A percentile compares a stretch with the other conserved stretches of the same genome.
Conservation (phyloP, 1,140 invertebrate species). For the Zaprionus tsacasi region DNA sequence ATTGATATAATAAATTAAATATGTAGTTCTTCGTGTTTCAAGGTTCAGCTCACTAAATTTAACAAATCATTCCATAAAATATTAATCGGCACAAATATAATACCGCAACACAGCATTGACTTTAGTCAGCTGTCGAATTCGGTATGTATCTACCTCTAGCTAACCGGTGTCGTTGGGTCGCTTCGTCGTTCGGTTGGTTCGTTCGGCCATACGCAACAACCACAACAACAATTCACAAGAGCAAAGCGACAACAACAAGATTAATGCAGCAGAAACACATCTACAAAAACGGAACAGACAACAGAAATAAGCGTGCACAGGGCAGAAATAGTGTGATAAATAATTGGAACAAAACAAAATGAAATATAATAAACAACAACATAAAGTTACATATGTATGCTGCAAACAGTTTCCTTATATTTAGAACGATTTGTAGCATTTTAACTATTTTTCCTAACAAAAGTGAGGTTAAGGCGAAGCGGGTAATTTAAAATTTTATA, state of each 20-base stretch:
- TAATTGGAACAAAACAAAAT: neutral
- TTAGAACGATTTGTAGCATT: neutral
- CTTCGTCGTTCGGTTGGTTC: slow-evolving; percentile 34
- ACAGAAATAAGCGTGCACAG: slow-evolving; percentile 47
- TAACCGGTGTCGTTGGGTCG: slow-evolving; percentile 52
- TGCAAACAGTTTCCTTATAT: neutral
- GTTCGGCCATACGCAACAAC: slow-evolving; percentile 43
- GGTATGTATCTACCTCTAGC: slow-evolving; percentile 58
- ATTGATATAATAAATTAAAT: neutral
- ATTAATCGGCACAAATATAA: slow-evolving; percentile 17
- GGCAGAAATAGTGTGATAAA: slow-evolving; percentile 31
- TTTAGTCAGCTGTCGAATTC: slow-evolving; percentile 21
- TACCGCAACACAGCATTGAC: slow-evolving; percentile 5
- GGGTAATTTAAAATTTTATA: slow-evolving; percentile 25
- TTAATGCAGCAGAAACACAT: slow-evolving; percentile 53
- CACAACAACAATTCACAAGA: slow-evolving; percentile 6
- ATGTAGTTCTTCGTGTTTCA: neutral
- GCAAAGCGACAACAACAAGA: slow-evolving; percentile 27
- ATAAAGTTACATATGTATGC: neutral
- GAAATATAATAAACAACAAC: neutral
- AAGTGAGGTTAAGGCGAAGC: slow-evolving; percentile 59
- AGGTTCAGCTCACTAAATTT: neutral
- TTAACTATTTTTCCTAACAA: slow-evolving; percentile 21
- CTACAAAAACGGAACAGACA: slow-evolving; percentile 43
- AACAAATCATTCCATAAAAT: neutral